Conservation (phyloP, 2,797 vertebrate species). For the Hoplostethus mediterraneus region DNA sequence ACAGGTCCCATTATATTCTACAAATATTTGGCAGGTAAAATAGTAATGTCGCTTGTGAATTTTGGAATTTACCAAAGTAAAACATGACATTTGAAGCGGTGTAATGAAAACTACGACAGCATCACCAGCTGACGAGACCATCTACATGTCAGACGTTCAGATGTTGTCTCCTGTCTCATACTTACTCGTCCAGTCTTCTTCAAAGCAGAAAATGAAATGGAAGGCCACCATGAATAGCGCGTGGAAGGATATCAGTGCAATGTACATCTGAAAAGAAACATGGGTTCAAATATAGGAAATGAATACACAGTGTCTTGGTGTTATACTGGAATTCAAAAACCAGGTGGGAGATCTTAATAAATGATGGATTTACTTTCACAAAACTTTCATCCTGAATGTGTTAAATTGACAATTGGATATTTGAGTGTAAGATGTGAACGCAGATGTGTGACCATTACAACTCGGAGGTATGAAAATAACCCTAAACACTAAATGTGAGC, state of each 20-base stretch:
- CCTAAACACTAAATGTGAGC: not conserved
- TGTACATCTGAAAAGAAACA: slow-evolving; percentile 93
- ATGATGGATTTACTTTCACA: not conserved
- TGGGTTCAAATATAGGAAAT: slow-evolving; percentile 3
- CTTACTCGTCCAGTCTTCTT: slow-evolving; percentile 98
- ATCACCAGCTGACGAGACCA: too few species aligned
- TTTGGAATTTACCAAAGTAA: not conserved
- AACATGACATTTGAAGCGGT: too few species aligned
- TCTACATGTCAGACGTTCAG: too few species aligned
- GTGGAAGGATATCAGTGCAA: slow-evolving; percentile 96
- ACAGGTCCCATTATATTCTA: too few species aligned
- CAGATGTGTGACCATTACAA: too few species aligned
- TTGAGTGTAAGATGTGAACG: too few species aligned
- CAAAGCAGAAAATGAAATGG: slow-evolving; percentile 97
- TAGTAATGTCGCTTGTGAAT: not conserved
- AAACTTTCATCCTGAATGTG: too few species aligned
- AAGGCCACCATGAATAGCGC: slow-evolving; percentile 93
- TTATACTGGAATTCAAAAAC: not conserved
- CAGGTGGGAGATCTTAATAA: too few species aligned
- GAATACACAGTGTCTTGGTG: not conserved
- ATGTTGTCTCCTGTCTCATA: slow-evolving; percentile 38
- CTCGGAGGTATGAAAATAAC: not conserved
- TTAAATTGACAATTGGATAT: too few species aligned
- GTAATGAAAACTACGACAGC: too few species aligned
- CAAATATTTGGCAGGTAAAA: not conserved